Evolutionary conservation across 2,113 vertebrate genomes (phyloP).

Genomic region (Platysteira castanea): DNA sequence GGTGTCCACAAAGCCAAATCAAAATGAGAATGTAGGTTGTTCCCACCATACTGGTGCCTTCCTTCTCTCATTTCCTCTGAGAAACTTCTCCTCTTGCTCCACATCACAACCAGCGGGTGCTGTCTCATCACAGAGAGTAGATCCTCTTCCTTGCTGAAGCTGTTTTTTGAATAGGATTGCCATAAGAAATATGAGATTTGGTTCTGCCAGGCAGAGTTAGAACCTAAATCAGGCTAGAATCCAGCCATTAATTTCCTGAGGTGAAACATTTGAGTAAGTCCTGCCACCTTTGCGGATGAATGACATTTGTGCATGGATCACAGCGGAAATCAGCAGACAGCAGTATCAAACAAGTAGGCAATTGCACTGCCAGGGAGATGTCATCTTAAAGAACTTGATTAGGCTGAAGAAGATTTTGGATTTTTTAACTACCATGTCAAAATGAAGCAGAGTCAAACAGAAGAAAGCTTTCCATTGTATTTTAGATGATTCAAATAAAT

Average conservation of each 20-base stretch:
- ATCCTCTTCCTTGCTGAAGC: background rate
- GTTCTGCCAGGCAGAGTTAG: background rate
- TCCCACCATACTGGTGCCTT: background rate
- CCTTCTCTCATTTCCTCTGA: background rate
- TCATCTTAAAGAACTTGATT: background rate
- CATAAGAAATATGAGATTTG: background rate
- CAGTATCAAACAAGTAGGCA: background rate
- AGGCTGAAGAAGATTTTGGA: background rate
- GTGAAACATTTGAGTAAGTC: background rate
- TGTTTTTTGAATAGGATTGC: background rate
- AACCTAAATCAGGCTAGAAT: background rate
- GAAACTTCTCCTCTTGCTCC: background rate
- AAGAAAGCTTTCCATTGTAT: background rate
- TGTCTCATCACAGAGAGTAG: background rate
- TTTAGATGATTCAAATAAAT: background rate
- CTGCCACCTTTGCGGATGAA: background rate
- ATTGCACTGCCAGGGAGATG: background rate
- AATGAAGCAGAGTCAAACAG: background rate
- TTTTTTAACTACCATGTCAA: background rate
- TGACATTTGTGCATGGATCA: background rate
- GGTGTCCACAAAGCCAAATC: background rate
- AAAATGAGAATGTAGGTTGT: background rate
- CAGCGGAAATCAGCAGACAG: background rate
- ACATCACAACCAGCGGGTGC: rapidly evolving
- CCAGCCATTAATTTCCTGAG: background rate